A percentile compares a stretch with the other conserved stretches of the same genome.
Conservation (phyloP, 2,113 vertebrate species). For the Leucopternis melanops region DNA sequence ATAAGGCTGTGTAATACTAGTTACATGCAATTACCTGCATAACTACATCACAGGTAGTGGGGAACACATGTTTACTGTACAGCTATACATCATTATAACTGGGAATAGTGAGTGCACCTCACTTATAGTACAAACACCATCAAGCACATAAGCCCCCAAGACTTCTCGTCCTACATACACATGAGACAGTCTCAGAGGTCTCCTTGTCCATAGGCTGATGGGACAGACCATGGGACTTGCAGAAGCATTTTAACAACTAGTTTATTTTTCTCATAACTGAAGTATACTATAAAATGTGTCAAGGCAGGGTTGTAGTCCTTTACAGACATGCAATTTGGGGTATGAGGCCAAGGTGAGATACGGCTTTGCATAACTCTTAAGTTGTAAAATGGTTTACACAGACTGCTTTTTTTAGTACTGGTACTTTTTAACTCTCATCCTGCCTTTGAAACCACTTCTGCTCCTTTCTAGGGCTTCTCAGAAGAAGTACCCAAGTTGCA, state of each 20-base stretch:
- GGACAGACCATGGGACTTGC: fast-evolving
- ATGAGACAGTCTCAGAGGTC: background rate
- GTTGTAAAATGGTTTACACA: background rate
- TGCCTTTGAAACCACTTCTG: background rate
- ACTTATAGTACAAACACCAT: fast-evolving
- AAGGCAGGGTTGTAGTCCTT: background rate
- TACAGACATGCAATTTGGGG: background rate
- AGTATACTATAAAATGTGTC: background rate
- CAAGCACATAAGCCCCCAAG: fast-evolving
- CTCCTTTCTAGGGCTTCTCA: background rate
- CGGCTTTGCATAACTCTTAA: background rate
- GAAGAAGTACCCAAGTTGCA: background rate
- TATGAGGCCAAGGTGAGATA: background rate
- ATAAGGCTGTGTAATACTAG: too few relatives aligned
- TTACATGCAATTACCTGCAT: background rate
- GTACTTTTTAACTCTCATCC: background rate
- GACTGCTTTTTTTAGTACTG: background rate
- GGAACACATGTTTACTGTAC: background rate
- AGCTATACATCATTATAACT: fast-evolving
- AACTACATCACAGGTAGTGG: background rate
- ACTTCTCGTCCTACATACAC: too few relatives aligned
- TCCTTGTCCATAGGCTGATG: background rate
- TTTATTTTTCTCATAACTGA: background rate
- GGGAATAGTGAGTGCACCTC: background rate
- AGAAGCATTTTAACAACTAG: background rate